Conservation (phyloP, 2,797 vertebrate species). For the Chaetodon trifasciatus region DNA sequence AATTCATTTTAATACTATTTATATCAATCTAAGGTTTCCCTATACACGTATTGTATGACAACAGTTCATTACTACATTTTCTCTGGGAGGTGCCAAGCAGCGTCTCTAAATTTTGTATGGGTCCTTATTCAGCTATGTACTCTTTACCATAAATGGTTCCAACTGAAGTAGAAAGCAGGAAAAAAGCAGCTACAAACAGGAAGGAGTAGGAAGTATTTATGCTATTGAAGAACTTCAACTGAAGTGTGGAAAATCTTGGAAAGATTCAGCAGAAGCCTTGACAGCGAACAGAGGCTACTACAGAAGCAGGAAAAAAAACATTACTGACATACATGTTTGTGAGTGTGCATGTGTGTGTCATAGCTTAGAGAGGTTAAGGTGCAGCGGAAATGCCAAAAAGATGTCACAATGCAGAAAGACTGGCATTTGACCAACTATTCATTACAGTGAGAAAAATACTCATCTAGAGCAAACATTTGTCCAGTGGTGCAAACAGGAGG, state of each 20-base stretch:
- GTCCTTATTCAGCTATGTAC: neutral
- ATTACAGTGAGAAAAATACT: conserved; percentile 46
- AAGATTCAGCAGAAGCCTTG: conserved; percentile 48
- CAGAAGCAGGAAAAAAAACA: conserved; percentile 61
- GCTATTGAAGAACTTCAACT: neutral
- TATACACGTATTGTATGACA: too few relatives aligned
- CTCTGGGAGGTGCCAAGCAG: neutral
- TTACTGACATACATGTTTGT: neutral
- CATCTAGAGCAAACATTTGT: conserved; percentile 78
- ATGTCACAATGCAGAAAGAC: conserved; percentile 68
- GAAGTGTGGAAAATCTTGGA: conserved; percentile 27
- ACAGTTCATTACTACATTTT: neutral
- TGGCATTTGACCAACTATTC: conserved; percentile 71
- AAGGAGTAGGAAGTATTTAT: conserved; percentile 19
- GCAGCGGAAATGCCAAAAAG: conserved; percentile 68
- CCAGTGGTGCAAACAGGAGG: conserved; percentile 33
- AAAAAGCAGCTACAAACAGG: conserved; percentile 27
- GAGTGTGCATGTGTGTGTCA: conserved; percentile 19
- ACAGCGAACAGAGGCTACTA: conserved; percentile 23
- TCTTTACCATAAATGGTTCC: conserved; percentile 45
- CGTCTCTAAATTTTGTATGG: neutral
- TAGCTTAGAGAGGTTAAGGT: conserved; percentile 32
- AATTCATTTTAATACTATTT: neutral
- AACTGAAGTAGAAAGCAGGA: neutral
- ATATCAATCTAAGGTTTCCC: neutral